Conservation (phyloP, 1,140 invertebrate species). For the Camponotus pennsylvanicus region DNA sequence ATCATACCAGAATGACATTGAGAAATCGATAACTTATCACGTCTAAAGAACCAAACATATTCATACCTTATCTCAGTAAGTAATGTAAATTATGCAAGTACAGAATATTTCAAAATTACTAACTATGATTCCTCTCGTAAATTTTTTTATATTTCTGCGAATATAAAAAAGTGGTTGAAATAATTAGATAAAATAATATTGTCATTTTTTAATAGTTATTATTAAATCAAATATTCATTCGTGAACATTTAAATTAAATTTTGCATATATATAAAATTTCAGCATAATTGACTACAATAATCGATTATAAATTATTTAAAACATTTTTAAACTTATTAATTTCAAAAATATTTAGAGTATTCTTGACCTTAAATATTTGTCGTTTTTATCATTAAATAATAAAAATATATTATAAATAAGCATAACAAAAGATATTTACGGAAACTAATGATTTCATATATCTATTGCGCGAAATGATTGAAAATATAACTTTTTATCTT, state of each 20-base stretch:
- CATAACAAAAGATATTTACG: neutral
- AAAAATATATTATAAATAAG: neutral
- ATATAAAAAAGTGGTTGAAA: neutral
- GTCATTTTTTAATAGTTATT: neutral
- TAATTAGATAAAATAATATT: neutral
- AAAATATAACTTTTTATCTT: neutral
- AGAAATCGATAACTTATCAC: constrained; percentile 48
- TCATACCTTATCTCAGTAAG: neutral
- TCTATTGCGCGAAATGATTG: neutral
- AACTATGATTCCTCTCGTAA: neutral
- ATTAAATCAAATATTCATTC: neutral
- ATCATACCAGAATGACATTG: constrained; percentile 28
- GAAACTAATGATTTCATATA: neutral
- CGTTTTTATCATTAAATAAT: neutral
- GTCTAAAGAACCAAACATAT: neutral
- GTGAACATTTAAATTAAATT: neutral
- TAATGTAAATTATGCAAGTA: neutral
- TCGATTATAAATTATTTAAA: neutral
- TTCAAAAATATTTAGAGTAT: neutral
- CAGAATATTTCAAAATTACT: neutral
- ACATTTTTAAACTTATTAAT: constrained; percentile 8
- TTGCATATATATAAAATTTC: neutral
- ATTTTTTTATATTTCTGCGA: neutral
- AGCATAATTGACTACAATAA: neutral
- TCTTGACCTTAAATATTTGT: neutral